Evolutionary conservation across 2,797 vertebrate genomes (phyloP), one percentile per base, ranked within the genome.

Genomic region (Pogoniulus pusillus): DNA sequence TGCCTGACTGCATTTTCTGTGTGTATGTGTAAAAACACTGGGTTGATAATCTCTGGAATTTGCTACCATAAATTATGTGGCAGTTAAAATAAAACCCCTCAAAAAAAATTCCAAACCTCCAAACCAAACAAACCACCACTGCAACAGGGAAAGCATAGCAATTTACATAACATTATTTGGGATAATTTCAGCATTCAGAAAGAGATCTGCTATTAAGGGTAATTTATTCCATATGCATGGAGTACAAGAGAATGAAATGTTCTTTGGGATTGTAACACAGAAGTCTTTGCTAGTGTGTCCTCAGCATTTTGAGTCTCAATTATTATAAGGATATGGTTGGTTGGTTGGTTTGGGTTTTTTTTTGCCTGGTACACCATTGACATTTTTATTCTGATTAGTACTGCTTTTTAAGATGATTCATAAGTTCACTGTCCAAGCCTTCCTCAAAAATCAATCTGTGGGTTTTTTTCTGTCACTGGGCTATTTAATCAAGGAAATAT

Each of bases 391-490:
- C 76, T 94, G 82, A 89, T 94, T 84, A 96, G 49, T 77, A 35
- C 23, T 75, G 55, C 57, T 86, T 90, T 93, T 79, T 73, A 91
- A 92, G 84, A 82, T 68, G 41, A 34, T 90, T 94, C 35, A 35
- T 83, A 47, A 80, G 68, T 91, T 49, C 76, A 58, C 29, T 62
- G 53, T 88, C 94, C 73, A 93, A 92, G 59, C 20, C 41, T 73
- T 93, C 94, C 18, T 32, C 89, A 94, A 95, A 91, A 96, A 91
- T 96, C 82, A 91, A 80, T 97, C 85, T 55, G 53, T 94, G 94
- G 95, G 96, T 95, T 95, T 37, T 69, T 93, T 87, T 9, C 58
- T 94, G 91, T 95, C 80, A 86, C 64, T 90, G 80, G 69, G 78
- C 55, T 91, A 27, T 93, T 95, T 96, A 95, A 95, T 95, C 87